These are phyloP conservation scores for Sebastes hubbsi DNA, from an alignment of 2,797 vertebrate species.

Conservation along the genomic window DNA sequence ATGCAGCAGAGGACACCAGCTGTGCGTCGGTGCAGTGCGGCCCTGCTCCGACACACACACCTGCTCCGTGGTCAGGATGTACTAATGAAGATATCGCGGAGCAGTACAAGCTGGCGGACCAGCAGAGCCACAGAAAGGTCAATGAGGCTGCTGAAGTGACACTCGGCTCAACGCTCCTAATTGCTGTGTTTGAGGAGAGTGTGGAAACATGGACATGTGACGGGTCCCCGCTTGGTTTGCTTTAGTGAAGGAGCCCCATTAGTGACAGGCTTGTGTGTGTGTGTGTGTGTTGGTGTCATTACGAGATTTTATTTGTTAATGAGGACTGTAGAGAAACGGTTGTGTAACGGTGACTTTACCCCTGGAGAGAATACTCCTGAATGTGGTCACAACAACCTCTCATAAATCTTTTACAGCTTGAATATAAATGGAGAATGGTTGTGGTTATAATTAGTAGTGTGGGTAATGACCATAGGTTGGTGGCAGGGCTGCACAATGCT, in stretches of 20 bases:
- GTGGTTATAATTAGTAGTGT: background rate
- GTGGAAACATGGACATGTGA: slow-evolving; percentile 43
- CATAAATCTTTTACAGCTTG: background rate
- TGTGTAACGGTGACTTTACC: background rate
- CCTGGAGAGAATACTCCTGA: slow-evolving; percentile 3
- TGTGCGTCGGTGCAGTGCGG: background rate
- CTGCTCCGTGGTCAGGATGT: slow-evolving; percentile 17
- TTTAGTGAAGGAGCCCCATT: slow-evolving; percentile 14
- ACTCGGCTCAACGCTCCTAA: slow-evolving; percentile 54
- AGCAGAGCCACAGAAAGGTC: slow-evolving; percentile 53
- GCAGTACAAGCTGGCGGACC: slow-evolving; percentile 7
- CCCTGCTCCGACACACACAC: background rate
- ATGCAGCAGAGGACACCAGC: background rate
- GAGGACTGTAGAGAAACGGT: slow-evolving; percentile 24
- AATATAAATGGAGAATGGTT: background rate
- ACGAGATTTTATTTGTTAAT: slow-evolving; percentile 53
- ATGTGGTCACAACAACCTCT: background rate
- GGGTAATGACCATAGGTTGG: background rate
- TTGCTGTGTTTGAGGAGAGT: slow-evolving; percentile 52
- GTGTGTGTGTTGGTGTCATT: slow-evolving; percentile 28
- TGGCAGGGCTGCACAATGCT: no score
- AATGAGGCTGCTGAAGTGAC: slow-evolving; percentile 54
- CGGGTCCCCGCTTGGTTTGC: slow-evolving; percentile 28
- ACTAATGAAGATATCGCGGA: slow-evolving; percentile 51
- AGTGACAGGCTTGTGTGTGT: slow-evolving; percentile 18